phyloP scores from a whole-genome alignment of 2,113 vertebrate genomes.

The Terrapene triunguis region DNA sequence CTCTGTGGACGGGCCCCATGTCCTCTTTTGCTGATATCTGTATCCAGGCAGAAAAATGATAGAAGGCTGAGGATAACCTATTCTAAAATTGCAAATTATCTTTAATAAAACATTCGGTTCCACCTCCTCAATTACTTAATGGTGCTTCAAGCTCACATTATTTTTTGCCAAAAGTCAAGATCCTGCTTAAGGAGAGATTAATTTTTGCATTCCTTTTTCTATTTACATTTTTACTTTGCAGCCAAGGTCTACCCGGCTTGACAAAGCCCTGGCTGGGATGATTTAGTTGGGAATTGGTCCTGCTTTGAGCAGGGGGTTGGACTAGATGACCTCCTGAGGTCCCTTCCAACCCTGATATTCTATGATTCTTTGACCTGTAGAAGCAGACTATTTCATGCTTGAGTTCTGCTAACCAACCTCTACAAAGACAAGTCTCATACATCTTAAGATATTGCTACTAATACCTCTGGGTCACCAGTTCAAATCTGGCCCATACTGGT shows the following conservation, averaged over 20 bases:
- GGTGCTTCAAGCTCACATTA: background rate
- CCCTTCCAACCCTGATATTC: too few species aligned
- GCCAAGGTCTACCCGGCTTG: too few species aligned
- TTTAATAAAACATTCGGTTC: conserved; percentile 1
- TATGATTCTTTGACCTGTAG: background rate
- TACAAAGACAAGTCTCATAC: background rate
- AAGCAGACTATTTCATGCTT: background rate
- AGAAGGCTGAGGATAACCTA: background rate
- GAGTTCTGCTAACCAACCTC: background rate
- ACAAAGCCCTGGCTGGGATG: too few species aligned
- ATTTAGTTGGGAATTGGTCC: too few species aligned
- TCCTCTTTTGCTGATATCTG: background rate
- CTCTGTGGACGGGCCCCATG: background rate
- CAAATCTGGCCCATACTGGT: background rate
- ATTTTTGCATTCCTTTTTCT: background rate
- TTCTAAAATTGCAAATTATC: background rate
- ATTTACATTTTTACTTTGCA: background rate
- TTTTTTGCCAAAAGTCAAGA: background rate
- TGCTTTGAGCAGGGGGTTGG: too few species aligned
- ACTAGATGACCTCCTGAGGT: too few species aligned
- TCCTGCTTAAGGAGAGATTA: background rate
- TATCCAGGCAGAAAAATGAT: background rate
- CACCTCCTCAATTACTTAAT: background rate
- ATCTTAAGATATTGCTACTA: background rate
- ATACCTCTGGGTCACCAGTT: background rate